These are phyloP conservation scores for Eumeta japonica DNA, from an alignment of 1,140 invertebrate genomes.

Conservation along the genomic window DNA sequence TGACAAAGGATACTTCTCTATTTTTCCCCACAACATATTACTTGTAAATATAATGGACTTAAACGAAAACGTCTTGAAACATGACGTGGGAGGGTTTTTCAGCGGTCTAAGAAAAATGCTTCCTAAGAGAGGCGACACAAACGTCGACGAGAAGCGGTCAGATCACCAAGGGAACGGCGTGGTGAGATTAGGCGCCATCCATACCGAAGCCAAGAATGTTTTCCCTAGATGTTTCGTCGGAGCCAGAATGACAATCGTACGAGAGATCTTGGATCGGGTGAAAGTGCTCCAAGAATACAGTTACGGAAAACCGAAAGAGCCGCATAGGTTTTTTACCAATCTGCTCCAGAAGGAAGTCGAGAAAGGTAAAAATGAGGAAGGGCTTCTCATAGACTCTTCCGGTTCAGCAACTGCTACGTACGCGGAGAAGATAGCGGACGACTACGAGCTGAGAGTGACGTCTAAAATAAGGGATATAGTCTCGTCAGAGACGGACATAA, in stretches of 20 bases:
- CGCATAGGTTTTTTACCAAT: conserved; percentile 30
- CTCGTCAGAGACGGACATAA: conserved; percentile 39
- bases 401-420: conserved; percentile 41
- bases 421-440: conserved; percentile 27
- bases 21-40: too few relatives aligned
- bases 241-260: conserved; percentile 32
- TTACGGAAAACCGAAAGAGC: conserved; percentile 32
- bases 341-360: conserved; percentile 39
- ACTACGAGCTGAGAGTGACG: conserved; percentile 28
- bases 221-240: conserved; percentile 45
- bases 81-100: conserved; percentile 37
- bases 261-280: conserved; percentile 36
- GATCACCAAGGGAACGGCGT: conserved; percentile 20
- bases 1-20: too few relatives aligned
- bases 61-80: conserved; percentile 35
- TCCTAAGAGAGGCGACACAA: conserved; percentile 39
- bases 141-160: conserved; percentile 25
- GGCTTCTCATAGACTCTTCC: conserved; percentile 29
- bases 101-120: conserved; percentile 32
- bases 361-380: conserved; percentile 27
- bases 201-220: conserved; percentile 38
- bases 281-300: conserved; percentile 45
- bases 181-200: conserved; percentile 33
- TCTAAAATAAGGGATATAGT: conserved; percentile 40
- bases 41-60: conserved; percentile 40